phyloP scores from a whole-genome alignment of 1,140 invertebrate species.

The Caenorhabditis remanei region DNA sequence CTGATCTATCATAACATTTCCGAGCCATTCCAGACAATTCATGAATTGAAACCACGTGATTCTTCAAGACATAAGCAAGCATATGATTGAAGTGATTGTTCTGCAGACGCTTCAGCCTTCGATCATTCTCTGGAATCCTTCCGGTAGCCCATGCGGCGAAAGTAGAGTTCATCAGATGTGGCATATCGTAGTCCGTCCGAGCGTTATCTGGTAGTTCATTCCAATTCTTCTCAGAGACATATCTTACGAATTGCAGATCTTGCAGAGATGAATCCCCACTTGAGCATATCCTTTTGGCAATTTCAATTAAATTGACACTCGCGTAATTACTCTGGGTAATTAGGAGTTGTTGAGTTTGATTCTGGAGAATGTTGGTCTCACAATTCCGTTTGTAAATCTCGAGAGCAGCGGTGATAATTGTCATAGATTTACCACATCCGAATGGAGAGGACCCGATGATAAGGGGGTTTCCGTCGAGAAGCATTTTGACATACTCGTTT shows the following conservation, averaged over 20 bases:
- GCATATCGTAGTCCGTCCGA: slow-evolving; percentile 7
- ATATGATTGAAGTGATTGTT: neutral
- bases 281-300: neutral
- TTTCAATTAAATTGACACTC: slow-evolving; percentile 31
- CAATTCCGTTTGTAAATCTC: slow-evolving; percentile 17
- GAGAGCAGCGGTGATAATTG: slow-evolving; percentile 25
- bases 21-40: neutral
- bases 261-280: neutral
- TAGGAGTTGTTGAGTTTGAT: neutral
- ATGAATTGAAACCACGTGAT: neutral
- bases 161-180: neutral
- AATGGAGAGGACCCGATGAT: slow-evolving; percentile 32
- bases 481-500: slow-evolving; percentile 24
- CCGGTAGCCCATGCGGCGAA: neutral
- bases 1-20: neutral
- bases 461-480: slow-evolving; percentile 8
- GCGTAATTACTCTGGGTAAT: slow-evolving; percentile 40
- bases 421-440: slow-evolving; percentile 41
- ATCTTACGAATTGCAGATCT: slow-evolving; percentile 4
- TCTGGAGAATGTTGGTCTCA: neutral
- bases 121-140: neutral
- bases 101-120: too few relatives aligned
- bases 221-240: slow-evolving; percentile 25
- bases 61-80: neutral
- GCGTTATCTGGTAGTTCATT: slow-evolving; percentile 13